phyloP scores from a whole-genome alignment of 2,888 invertebrate genomes.

The Tanypteryx hageni region DNA sequence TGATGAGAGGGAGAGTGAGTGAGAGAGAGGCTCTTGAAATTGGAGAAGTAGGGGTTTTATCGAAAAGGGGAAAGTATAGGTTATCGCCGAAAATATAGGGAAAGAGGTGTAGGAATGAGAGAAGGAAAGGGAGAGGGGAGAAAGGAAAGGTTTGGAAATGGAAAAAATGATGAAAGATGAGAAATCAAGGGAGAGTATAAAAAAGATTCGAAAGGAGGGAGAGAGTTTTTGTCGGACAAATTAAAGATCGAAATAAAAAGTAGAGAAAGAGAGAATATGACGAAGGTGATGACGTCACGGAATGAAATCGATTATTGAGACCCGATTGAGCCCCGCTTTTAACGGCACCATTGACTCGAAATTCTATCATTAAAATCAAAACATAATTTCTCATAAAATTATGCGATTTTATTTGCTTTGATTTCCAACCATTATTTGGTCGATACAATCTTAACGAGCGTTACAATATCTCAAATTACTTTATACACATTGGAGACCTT shows the following conservation, averaged over 20 bases:
- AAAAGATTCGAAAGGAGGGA: neutral
- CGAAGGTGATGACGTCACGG: too few species aligned
- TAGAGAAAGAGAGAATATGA: neutral
- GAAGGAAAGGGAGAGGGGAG: neutral
- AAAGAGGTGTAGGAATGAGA: constrained; percentile 24
- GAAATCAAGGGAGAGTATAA: constrained; percentile 22
- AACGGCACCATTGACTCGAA: too few species aligned
- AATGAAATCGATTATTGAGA: too few species aligned
- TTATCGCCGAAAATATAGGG: constrained; percentile 1
- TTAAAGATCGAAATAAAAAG: neutral
- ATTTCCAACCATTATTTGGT: too few species aligned
- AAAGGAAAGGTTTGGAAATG: too few species aligned
- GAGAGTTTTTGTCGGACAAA: neutral
- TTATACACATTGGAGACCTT: too few species aligned
- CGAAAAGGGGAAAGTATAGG: neutral
- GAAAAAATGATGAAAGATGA: neutral
- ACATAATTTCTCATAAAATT: too few species aligned
- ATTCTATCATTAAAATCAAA: too few species aligned
- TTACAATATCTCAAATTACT: too few species aligned
- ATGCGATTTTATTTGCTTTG: too few species aligned
- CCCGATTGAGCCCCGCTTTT: too few species aligned
- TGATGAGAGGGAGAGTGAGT: neutral
- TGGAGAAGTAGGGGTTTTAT: neutral
- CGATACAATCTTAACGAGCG: too few species aligned
- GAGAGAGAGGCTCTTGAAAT: neutral